Conservation (phyloP, 2,888 invertebrate genomes). For the Glyphotaelius pellucidus region DNA sequence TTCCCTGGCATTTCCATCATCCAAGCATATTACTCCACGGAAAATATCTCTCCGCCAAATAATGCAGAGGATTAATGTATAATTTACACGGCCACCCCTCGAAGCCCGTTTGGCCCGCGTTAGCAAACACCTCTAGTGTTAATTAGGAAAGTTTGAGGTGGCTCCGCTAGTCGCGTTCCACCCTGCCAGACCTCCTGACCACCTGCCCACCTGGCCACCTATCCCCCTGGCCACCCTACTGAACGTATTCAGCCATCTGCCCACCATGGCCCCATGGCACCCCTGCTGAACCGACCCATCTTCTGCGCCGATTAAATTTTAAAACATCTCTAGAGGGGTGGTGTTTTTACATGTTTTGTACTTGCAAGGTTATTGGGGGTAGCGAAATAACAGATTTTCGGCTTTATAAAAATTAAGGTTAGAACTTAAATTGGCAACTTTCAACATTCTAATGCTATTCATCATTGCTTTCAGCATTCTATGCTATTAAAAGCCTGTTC, state of each 20-base stretch:
- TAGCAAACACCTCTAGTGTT: conserved; percentile 64
- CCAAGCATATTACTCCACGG: conserved; percentile 4
- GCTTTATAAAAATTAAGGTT: background rate
- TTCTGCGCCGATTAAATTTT: conserved; percentile 3
- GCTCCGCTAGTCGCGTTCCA: conserved; percentile 20
- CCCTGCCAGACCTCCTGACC: conserved; percentile 6
- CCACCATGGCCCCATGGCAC: background rate
- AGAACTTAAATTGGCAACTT: background rate
- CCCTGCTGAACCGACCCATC: background rate
- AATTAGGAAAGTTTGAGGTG: conserved; percentile 64
- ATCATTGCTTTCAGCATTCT: too few species aligned
- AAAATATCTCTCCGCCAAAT: conserved; percentile 50
- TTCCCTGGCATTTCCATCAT: background rate
- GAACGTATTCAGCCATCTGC: background rate
- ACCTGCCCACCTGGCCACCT: background rate
- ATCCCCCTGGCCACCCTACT: background rate
- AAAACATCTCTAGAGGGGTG: conserved; percentile 21
- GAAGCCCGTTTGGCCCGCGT: conserved; percentile 53
- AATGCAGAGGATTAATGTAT: conserved; percentile 63
- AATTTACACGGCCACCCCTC: conserved; percentile 55
- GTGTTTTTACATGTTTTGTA: conserved; percentile 4
- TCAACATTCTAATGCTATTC: too few species aligned
- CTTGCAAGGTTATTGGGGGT: background rate
- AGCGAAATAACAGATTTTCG: background rate
- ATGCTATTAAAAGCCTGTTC: background rate